Base-by-base conservation (phyloP, 2,888 invertebrate species). In the Bugulina stolonifera region DNA sequence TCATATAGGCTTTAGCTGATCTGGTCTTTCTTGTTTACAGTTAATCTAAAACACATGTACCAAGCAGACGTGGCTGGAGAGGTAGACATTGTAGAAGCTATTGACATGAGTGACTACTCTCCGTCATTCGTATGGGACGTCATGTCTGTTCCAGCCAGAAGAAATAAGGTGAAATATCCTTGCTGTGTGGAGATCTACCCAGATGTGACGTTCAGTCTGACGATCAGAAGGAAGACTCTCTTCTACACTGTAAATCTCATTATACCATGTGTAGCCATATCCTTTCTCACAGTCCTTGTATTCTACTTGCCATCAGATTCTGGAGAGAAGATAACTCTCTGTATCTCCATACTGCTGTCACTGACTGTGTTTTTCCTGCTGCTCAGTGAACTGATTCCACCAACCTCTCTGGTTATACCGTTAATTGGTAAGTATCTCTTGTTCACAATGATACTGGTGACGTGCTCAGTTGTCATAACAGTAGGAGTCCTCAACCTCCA, bases 41-140 rank as follows among this genome's bases (percentile, higher is more conserved):
- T 85, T 18, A 85, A 84, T 73, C 78, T 85, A 10, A 80, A 82
- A 54, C 84, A 85, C 74, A 81, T 76, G 54, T 52, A 52, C 0
- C 74, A 73, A 73, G 74, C 72, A 32, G 35, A 43, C 35, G 69
- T 58, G 0, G 69, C 71, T n/a, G 72, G 58, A 1, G 72, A 73
- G n/a, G 70, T 72, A 23, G 73, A 74, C 1, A 80, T 82, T 54
- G 73, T 76, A 3, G 76, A 78, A 22, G 97, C 97, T 72, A 95
- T 98, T 75, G 98, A 98, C 86, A 89, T 98, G 76, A 92, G 93
- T 72, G 96, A 96, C 87, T 98, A 97, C 88, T 98, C 98, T 87
- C 93, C 94, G 85, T 94, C 94, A 80, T 96, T 96, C 74, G 97
- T 98, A 87, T 98, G 97, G 98, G 97, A 97, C 87, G 94, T 98